Percentiles rank a stretch among this genome's conserved stretches.
phyloP scores from a whole-genome alignment of 1,140 invertebrate genomes.

The Conus ventricosus region DNA sequence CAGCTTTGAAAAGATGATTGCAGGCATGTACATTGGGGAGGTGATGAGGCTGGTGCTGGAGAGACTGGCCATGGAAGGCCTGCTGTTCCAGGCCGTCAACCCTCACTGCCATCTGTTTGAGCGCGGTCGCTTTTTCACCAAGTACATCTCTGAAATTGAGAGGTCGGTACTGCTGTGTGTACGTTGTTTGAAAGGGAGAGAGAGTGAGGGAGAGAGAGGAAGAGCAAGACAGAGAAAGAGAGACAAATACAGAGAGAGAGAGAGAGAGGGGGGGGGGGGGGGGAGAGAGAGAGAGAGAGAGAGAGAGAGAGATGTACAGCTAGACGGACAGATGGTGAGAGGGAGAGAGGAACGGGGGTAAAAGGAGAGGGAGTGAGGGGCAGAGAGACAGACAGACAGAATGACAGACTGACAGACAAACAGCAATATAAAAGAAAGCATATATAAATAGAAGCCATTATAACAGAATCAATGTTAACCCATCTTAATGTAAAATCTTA shows the following conservation, averaged over 20 bases:
- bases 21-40: constrained; percentile 79
- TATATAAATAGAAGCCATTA: no score
- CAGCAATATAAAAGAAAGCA: no score
- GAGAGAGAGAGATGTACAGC: no score
- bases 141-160: constrained; percentile 96
- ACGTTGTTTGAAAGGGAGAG: neutral
- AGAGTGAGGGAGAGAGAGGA: neutral
- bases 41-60: constrained; percentile 76
- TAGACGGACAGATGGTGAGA: no score
- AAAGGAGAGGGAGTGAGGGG: no score
- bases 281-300: no score
- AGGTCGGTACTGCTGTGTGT: constrained; percentile 55
- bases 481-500: no score
- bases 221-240: neutral
- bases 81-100: constrained; percentile 74
- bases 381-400: no score
- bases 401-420: no score
- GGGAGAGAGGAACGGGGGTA: no score
- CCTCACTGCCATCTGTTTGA: constrained; percentile 80
- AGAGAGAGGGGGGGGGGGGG: no score
- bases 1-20: constrained; percentile 78
- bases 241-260: neutral
- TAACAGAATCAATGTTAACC: no score
- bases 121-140: constrained; percentile 87
- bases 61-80: constrained; percentile 71